These are phyloP conservation scores for Acanthis flammea DNA, from an alignment of 2,797 vertebrate species.

Conservation along the genomic window DNA sequence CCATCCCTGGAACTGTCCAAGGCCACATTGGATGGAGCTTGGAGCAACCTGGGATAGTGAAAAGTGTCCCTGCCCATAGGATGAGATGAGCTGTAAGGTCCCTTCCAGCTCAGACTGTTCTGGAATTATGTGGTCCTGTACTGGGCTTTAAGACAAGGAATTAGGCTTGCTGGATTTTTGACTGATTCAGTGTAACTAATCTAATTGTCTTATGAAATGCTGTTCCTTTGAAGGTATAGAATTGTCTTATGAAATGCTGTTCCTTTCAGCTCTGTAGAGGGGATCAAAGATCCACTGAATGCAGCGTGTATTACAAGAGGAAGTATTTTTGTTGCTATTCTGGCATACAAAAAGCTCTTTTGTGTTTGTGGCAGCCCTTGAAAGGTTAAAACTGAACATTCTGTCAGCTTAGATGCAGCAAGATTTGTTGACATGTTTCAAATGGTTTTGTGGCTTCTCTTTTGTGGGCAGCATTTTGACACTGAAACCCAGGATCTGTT, in stretches of 20 bases:
- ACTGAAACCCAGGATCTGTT: conserved; percentile 92
- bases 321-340: background rate
- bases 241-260: background rate
- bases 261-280: background rate
- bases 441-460: background rate
- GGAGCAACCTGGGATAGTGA: background rate
- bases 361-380: background rate
- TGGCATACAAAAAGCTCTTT: background rate
- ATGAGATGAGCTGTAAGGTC: background rate
- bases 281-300: background rate
- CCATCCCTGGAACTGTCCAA: background rate
- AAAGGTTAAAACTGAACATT: background rate
- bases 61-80: background rate
- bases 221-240: background rate
- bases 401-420: background rate
- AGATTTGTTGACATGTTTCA: background rate
- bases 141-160: background rate
- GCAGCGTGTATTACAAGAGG: background rate
- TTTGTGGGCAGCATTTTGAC: conserved; percentile 87
- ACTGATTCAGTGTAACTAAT: background rate
- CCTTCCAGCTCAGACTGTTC: background rate
- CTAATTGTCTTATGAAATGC: background rate
- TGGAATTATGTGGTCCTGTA: background rate
- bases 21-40: background rate
- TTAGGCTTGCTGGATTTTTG: background rate